These are phyloP conservation scores for Prosopocoilus inquinatus DNA, from an alignment of 2,888 invertebrate species.

Conservation along the genomic window DNA sequence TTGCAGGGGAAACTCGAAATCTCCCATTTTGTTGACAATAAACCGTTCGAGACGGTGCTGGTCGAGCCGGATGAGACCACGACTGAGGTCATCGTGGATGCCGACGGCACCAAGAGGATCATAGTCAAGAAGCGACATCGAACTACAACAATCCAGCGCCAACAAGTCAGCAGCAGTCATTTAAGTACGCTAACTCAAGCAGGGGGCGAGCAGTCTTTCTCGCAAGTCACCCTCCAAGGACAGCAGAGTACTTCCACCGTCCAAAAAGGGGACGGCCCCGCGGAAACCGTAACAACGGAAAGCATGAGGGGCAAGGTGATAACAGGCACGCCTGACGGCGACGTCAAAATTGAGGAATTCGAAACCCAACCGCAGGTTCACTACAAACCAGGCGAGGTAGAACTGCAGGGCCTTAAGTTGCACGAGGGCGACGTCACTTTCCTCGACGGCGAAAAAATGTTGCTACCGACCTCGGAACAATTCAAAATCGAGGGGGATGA, in stretches of 20 bases:
- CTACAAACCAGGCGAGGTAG: constrained; percentile 52
- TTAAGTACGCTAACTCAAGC: constrained; percentile 56
- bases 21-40: constrained; percentile 65
- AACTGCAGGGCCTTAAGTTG: constrained; percentile 45
- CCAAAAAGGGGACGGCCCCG: constrained; percentile 60
- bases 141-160: constrained; percentile 63
- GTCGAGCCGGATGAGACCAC: constrained; percentile 81
- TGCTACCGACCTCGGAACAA: constrained; percentile 36
- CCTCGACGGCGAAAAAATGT: constrained; percentile 41
- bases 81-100: constrained; percentile 76
- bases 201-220: constrained; percentile 63
- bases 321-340: constrained; percentile 62
- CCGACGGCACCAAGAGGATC: constrained; percentile 78
- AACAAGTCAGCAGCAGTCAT: constrained; percentile 57
- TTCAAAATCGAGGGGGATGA: constrained; percentile 41
- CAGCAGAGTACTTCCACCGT: constrained; percentile 62
- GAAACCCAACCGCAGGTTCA: constrained; percentile 62
- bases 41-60: constrained; percentile 77
- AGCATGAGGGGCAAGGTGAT: constrained; percentile 64
- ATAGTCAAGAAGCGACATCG: constrained; percentile 72
- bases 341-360: constrained; percentile 64
- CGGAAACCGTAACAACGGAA: constrained; percentile 62
- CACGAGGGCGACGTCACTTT: constrained; percentile 50
- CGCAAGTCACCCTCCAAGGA: constrained; percentile 66
- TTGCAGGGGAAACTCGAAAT: constrained; percentile 69